Percentiles rank a stretch among this genome's conserved stretches.
These are phyloP conservation scores for Prunella fulvescens DNA, from an alignment of 2,113 vertebrate genomes.

Conservation along the genomic window DNA sequence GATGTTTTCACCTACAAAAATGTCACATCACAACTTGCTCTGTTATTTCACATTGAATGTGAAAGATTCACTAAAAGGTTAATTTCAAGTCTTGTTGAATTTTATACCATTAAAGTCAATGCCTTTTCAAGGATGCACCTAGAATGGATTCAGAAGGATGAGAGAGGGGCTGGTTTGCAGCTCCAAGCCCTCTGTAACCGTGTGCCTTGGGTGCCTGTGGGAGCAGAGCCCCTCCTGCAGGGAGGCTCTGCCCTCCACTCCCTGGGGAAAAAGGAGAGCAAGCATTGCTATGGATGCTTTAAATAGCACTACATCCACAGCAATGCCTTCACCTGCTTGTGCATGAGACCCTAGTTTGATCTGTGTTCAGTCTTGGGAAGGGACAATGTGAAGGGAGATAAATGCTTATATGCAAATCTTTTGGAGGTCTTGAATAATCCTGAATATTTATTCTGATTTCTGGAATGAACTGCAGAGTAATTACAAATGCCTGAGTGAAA, in stretches of 20 bases:
- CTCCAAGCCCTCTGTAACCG: fast-evolving
- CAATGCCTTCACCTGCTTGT: neutral
- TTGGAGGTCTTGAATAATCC: neutral
- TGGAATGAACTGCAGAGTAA: neutral
- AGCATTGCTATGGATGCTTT: neutral
- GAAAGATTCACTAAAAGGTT: constrained; percentile 79
- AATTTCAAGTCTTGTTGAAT: constrained; percentile 81
- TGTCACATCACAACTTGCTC: constrained; percentile 79
- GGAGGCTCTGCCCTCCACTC: neutral
- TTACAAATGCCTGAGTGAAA: neutral
- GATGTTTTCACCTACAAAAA: constrained; percentile 86
- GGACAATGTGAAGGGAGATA: neutral
- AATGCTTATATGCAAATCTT: neutral
- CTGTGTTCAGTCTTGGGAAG: neutral
- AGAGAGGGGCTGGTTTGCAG: neutral
- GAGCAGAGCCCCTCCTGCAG: neutral
- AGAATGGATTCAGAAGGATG: neutral
- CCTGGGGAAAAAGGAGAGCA: neutral
- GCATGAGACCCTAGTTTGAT: neutral
- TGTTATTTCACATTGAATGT: constrained; percentile 78
- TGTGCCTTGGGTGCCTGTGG: neutral
- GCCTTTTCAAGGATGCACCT: constrained; percentile 15
- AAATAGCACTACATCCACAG: neutral
- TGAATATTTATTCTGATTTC: neutral
- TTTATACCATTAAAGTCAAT: constrained; percentile 56